Base-by-base conservation (phyloP, 2,888 invertebrate species). In the Cerastoderma edule region DNA sequence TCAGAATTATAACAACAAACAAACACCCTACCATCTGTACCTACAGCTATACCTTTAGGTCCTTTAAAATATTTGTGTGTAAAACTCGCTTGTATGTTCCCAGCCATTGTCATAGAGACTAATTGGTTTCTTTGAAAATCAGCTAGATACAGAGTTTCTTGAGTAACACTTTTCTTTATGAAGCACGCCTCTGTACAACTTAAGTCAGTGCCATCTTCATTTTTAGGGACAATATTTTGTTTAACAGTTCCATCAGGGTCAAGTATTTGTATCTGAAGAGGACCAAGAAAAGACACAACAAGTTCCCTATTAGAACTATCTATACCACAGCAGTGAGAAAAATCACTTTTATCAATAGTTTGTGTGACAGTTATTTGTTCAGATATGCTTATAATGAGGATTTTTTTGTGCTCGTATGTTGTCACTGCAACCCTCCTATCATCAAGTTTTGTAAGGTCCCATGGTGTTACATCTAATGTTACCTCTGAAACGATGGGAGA, bases 41-140 rank as follows among this genome's bases (percentile, higher is more conserved):
- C 60, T 8, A 35, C 33, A 60, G 60, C 32, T 22, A 60, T 32
- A 35, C 60, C 60, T 22, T 22, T 60, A 22, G 60, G 60, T 5
- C n/a, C 13, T 60, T 4, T 60, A n/a, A 60, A 35, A 22, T 35
- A 6, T 32, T 35, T 6, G 19, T 32, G 35, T 22, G 24, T 60
- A 35, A 35, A 60, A 35, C 33, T 60, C 8, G 32, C 22, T 39
- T 35, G 13, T 10, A 60, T 35, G 22, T 33, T 32, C 22, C 35
- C 60, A 60, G 33, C 60, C 8, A n/a, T 10, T 32, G 60, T 60
- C 24, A 60, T 32, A 60, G 35, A n/a, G 22, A 22, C 22, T 60
- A 60, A 13, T 33, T n/a, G 22, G 35, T 60, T 4, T n/a, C 24
- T n/a, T 32, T 28, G 19, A 4, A 19, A 4, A 13, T 60, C 60